Percentiles rank a stretch among this genome's conserved stretches.
Evolutionary conservation across 2,113 vertebrate genomes (phyloP).

Genomic region (Psophia crepitans): DNA sequence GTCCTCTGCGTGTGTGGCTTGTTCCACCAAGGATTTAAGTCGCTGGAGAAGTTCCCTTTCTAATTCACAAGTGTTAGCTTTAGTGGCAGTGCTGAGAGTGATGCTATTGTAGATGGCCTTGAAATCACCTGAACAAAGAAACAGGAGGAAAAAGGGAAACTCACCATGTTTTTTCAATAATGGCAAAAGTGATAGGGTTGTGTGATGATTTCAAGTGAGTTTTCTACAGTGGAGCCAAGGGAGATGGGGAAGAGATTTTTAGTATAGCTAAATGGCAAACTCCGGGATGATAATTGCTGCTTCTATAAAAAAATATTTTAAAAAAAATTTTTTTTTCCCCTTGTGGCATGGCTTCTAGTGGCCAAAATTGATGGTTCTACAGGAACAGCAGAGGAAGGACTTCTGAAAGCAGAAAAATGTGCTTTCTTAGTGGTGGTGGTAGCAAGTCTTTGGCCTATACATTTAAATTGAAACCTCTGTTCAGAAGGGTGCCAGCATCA

Average conservation of each 20-base stretch:
- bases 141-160: not conserved
- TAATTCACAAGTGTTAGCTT: not conserved
- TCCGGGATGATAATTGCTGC: not conserved
- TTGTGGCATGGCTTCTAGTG: not conserved
- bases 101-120: not conserved
- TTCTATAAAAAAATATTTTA: not conserved
- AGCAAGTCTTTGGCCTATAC: not conserved
- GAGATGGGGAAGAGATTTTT: not conserved
- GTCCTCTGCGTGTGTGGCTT: rapidly evolving
- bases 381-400: not conserved
- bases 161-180: not conserved
- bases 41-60: not conserved
- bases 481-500: not conserved
- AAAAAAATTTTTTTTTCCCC: not conserved
- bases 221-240: not conserved
- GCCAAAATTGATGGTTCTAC: not conserved
- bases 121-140: not conserved
- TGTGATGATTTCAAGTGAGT: not conserved
- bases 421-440: not conserved
- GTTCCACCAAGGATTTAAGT: not conserved
- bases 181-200: not conserved
- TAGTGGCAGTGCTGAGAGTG: not conserved
- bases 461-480: not conserved
- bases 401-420: not conserved
- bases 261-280: not conserved